A percentile compares a stretch with the other conserved stretches of the same genome.
phyloP scores from a whole-genome alignment of 2,113 vertebrate genomes.

The Galbula dea region DNA sequence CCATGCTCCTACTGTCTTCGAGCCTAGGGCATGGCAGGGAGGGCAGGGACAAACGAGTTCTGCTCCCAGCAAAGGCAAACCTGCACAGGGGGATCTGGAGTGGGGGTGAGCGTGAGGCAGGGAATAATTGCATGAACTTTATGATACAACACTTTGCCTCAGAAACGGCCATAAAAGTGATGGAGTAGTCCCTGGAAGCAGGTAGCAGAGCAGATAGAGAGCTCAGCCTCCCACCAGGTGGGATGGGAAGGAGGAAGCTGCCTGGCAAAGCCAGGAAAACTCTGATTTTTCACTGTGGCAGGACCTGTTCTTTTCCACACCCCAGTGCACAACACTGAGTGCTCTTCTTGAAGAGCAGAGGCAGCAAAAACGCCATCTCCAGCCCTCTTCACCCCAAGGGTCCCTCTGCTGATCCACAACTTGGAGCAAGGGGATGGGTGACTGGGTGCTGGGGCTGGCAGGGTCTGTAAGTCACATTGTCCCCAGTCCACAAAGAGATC shows the following conservation, averaged over 20 bases:
- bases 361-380: background rate
- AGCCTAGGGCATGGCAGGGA: background rate
- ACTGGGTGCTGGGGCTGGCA: too few relatives aligned
- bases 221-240: background rate
- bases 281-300: background rate
- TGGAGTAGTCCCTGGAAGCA: background rate
- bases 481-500: background rate
- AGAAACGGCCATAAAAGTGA: background rate
- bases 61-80: background rate
- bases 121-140: background rate
- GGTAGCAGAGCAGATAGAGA: background rate
- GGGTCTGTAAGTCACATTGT: fast-evolving
- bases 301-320: fast-evolving
- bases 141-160: background rate
- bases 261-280: background rate
- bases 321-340: fast-evolving
- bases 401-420: background rate
- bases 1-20: background rate
- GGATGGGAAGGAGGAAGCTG: background rate
- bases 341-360: background rate
- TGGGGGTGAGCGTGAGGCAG: fast-evolving
- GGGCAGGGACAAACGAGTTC: background rate
- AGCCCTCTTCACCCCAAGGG: background rate
- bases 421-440: background rate
- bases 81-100: fast-evolving